Conservation (phyloP, 2,113 vertebrate species). For the Cervus canadensis region DNA sequence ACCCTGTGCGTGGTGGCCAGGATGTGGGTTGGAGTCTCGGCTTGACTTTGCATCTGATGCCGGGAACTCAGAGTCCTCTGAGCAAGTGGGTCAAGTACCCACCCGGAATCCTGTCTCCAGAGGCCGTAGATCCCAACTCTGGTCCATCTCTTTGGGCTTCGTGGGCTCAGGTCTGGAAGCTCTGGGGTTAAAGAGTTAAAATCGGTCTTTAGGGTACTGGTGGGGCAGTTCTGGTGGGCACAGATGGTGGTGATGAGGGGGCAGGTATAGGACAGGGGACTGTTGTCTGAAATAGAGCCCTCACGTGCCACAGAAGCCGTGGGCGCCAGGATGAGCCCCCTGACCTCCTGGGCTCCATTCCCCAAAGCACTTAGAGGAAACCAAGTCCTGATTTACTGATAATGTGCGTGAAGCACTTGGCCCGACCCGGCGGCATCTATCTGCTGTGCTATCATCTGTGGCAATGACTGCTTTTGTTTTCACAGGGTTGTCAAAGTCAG, state of each 20-base stretch:
- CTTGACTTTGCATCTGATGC: neutral
- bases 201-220: neutral
- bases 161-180: neutral
- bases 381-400: rapidly evolving
- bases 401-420: rapidly evolving
- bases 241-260: neutral
- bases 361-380: neutral
- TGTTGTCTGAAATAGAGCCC: neutral
- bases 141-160: neutral
- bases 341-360: neutral
- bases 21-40: rapidly evolving
- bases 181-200: neutral
- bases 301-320: rapidly evolving
- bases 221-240: neutral
- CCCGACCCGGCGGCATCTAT: rapidly evolving
- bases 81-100: neutral
- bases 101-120: rapidly evolving
- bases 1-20: neutral
- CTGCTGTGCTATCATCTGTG: neutral
- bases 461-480: neutral
- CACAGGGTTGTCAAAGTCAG: neutral
- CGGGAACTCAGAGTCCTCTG: neutral
- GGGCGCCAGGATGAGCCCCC: neutral
- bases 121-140: rapidly evolving
- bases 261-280: too few relatives aligned